Evolutionary conservation across 1,140 invertebrate genomes (phyloP), one percentile per base, ranked within the genome.

Genomic region (Alviniconcha marisindica): DNA sequence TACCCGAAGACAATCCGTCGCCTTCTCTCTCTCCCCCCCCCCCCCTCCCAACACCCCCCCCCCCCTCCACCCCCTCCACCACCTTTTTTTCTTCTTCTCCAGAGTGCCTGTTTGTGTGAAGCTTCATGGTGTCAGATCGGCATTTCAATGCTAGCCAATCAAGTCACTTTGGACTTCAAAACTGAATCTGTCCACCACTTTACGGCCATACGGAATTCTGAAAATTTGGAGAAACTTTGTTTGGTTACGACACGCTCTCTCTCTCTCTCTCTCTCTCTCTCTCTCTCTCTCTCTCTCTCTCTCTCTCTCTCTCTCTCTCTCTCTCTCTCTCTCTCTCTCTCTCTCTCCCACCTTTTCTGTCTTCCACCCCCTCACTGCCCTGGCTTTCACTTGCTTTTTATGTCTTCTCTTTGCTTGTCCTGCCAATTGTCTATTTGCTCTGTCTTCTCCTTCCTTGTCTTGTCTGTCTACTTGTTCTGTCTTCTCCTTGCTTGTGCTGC

Each of bases 241-340:
- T 14, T 54, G 51, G 24, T 24, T 54, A 24, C 10, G 51, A n/a
- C n/a, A n/a, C n/a, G n/a, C n/a, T n/a, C n/a, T n/a, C n/a, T n/a
- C n/a, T n/a, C n/a, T n/a, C n/a, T n/a, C n/a, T n/a, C 51, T 54
- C 51, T 54, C 51, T 54, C 51, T 54, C 51, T 54, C 51, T 54
- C 51, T 54, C 51, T 54, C 51, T 54, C 51, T 54, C 51, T 54
- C 51, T 54, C 12, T 54, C 51, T 54, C 51, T 54, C 51, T 54
- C 51, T 54, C 51, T 54, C 51, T 54, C 51, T 54, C 51, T 54
- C 51, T 54, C 51, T 54, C 51, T 54, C 51, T 54, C 51, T 54
- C 51, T 54, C 51, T 54, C 51, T 54, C 51, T 54, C 51, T 54
- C 51, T 54, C 51, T 54, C 51, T 54, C 51, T 54, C 51, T 54